These are phyloP conservation scores for Amblyteles armatorius DNA, from an alignment of 2,888 invertebrate genomes.

Conservation along the genomic window DNA sequence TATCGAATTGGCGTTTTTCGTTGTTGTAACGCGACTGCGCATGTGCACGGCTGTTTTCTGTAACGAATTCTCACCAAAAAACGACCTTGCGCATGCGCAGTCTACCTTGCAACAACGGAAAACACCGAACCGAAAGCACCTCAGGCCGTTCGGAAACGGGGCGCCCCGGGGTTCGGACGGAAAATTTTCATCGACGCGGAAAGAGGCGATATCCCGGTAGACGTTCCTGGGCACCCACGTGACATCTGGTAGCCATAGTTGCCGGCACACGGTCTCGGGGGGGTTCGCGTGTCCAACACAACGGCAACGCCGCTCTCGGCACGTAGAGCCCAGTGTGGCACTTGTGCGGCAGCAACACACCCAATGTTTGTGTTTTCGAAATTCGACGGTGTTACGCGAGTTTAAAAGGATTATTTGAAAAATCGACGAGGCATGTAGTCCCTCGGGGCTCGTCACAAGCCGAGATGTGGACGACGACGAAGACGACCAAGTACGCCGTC, in stretches of 20 bases:
- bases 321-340: slow-evolving; percentile 61
- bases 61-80: too few species aligned
- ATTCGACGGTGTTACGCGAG: slow-evolving; percentile 73
- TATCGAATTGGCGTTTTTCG: not conserved
- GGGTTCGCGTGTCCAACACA: slow-evolving; percentile 27
- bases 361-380: slow-evolving; percentile 83
- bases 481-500: slow-evolving; percentile 91
- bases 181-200: slow-evolving; percentile 15
- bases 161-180: not conserved
- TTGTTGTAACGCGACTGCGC: too few species aligned
- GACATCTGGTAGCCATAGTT: slow-evolving; percentile 50
- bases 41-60: too few species aligned
- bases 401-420: slow-evolving; percentile 69
- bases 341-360: slow-evolving; percentile 80
- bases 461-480: slow-evolving; percentile 90
- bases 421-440: slow-evolving; percentile 76
- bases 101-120: too few species aligned
- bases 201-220: not conserved
- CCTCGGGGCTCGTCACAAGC: slow-evolving; percentile 43
- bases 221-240: slow-evolving; percentile 38
- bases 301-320: slow-evolving; percentile 62
- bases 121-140: too few species aligned
- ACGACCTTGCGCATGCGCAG: too few species aligned
- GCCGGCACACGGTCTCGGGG: slow-evolving; percentile 39
- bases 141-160: not conserved